A percentile compares a stretch with the other conserved stretches of the same genome.
Evolutionary conservation across 2,797 vertebrate species (phyloP).

Genomic region (Gorsachius magnificus): DNA sequence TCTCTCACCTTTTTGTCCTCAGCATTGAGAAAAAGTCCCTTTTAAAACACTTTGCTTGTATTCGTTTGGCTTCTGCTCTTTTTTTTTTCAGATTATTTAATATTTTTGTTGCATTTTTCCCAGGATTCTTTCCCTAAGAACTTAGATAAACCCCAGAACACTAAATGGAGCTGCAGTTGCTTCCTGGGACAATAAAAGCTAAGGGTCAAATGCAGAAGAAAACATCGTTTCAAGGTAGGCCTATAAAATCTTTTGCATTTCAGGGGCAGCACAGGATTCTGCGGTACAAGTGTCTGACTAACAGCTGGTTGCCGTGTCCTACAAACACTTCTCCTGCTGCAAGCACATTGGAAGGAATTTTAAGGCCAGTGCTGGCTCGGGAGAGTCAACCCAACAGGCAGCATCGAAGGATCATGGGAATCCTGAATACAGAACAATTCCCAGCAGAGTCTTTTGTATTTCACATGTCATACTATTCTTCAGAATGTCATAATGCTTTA

Average conservation of each 20-base stretch:
- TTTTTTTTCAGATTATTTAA: background rate
- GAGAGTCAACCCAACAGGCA: background rate
- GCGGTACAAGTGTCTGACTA: background rate
- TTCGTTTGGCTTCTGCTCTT: background rate
- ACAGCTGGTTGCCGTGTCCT: conserved; percentile 36
- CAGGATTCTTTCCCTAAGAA: background rate
- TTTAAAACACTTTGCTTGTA: background rate
- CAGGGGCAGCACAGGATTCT: background rate
- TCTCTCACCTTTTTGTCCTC: conserved; percentile 33
- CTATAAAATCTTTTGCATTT: conserved; percentile 24
- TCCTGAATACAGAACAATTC: background rate
- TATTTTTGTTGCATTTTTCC: background rate
- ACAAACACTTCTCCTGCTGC: conserved; percentile 14
- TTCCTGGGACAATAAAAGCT: background rate
- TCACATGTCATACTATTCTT: background rate
- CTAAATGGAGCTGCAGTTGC: background rate
- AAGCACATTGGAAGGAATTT: background rate
- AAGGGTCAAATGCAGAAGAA: conserved; percentile 50
- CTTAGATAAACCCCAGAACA: background rate
- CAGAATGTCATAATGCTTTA: background rate
- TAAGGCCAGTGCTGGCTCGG: background rate
- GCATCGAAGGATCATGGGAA: background rate
- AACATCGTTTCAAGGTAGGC: conserved; percentile 12
- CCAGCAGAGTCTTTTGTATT: background rate
- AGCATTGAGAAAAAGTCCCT: background rate